A percentile compares a stretch with the other conserved stretches of the same genome.
phyloP scores from a whole-genome alignment of 2,888 invertebrate species.

The Pardosa pseudoannulata region DNA sequence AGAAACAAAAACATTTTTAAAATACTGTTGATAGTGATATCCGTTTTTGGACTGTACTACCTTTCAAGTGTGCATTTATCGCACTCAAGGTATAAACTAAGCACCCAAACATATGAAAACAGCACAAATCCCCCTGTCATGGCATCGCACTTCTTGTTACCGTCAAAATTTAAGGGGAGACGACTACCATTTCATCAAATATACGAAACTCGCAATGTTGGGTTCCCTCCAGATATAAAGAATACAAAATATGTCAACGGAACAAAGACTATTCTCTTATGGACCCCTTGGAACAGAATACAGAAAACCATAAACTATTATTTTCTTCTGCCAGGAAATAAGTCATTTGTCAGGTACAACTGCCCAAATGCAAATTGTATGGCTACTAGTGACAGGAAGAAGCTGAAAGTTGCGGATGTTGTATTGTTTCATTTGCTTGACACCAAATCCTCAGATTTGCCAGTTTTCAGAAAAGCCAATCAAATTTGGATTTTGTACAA shows the following conservation, averaged over 20 bases:
- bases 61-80: too few relatives aligned
- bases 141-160: conserved; percentile 26
- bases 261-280: conserved; percentile 49
- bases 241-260: background rate
- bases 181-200: conserved; percentile 59
- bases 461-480: conserved; percentile 3
- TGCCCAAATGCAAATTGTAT: conserved; percentile 66
- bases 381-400: conserved; percentile 46
- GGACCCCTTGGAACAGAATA: conserved; percentile 67
- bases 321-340: conserved; percentile 35
- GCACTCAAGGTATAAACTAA: too few relatives aligned
- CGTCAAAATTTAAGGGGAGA: conserved; percentile 41
- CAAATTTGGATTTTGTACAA: conserved; percentile 72
- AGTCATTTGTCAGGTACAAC: conserved; percentile 40
- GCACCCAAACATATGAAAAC: too few relatives aligned
- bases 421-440: conserved; percentile 72
- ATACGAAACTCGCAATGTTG: conserved; percentile 55
- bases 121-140: background rate
- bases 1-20: too few relatives aligned
- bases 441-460: conserved; percentile 47
- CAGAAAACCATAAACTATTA: conserved; percentile 70
- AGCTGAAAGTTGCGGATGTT: conserved; percentile 59
- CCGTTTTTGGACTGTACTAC: too few relatives aligned
- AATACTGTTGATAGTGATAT: too few relatives aligned
- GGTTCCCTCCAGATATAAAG: conserved; percentile 9